phyloP scores from a whole-genome alignment of 1,140 invertebrate genomes.

The Bombus waltoni region DNA sequence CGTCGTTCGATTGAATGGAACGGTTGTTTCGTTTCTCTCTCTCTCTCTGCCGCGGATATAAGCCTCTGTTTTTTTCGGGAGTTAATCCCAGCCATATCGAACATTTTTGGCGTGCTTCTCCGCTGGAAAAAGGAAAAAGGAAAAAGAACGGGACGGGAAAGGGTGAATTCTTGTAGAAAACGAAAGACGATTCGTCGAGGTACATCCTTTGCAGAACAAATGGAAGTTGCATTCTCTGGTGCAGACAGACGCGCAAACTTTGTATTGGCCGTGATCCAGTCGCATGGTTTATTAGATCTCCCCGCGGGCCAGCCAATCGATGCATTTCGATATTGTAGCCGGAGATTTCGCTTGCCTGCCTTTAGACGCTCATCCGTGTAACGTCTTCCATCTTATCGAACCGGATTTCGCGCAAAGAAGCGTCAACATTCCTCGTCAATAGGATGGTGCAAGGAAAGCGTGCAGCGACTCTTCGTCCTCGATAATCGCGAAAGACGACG shows the following conservation, averaged over 20 bases:
- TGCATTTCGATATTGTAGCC: conserved; percentile 65
- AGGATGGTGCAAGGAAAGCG: not conserved
- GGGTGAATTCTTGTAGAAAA: conserved; percentile 17
- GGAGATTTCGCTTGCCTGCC: conserved; percentile 47
- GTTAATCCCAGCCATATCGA: conserved; percentile 9
- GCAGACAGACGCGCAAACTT: conserved; percentile 62
- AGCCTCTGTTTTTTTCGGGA: not conserved
- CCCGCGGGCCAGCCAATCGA: conserved; percentile 58
- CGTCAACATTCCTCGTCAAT: not conserved
- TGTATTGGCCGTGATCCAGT: conserved; percentile 70
- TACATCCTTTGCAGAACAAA: conserved; percentile 42
- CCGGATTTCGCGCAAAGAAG: not conserved
- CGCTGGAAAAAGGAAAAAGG: no score
- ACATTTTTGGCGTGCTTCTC: not conserved
- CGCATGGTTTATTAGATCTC: conserved; percentile 74
- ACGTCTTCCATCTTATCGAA: not conserved
- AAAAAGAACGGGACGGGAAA: not conserved
- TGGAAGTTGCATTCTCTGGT: conserved; percentile 54
- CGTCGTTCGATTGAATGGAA: no score
- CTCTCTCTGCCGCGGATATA: no score
- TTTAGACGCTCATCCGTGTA: conserved; percentile 40
- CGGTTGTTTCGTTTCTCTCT: no score
- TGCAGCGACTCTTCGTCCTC: not conserved
- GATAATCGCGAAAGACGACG: not conserved
- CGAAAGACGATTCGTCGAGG: conserved; percentile 38